Conservation (phyloP, 2,797 vertebrate species). For the Remorina albescens region DNA sequence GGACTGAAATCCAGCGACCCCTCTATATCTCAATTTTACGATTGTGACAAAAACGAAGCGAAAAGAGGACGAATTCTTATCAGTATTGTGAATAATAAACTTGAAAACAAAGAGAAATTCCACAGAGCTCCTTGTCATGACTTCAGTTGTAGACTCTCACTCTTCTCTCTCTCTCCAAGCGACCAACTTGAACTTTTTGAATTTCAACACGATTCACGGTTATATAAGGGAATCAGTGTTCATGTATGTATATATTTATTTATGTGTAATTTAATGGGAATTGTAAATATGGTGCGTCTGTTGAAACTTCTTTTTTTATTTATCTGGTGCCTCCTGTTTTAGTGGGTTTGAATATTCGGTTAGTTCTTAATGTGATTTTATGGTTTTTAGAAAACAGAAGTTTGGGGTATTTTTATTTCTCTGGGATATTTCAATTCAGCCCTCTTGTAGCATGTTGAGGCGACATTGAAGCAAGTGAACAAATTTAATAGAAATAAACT, state of each 20-base stretch:
- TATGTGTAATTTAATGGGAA: conserved; percentile 99
- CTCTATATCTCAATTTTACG: conserved; percentile 90
- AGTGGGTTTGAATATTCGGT: conserved; percentile 98
- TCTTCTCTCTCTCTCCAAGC: conserved; percentile 81
- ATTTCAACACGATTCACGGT: conserved; percentile 95
- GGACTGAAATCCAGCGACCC: conserved; percentile 92
- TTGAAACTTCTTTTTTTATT: conserved; percentile 96
- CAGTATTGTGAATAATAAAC: conserved; percentile 99
- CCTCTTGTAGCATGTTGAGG: conserved; percentile 99
- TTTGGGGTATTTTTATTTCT: conserved; percentile 88
- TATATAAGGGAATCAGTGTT: conserved; percentile 99
- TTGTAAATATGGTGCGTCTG: conserved; percentile 99
- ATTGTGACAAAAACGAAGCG: conserved; percentile 89
- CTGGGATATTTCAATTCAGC: conserved; percentile 96
- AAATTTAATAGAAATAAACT: conserved; percentile 91
- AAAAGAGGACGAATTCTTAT: conserved; percentile 95
- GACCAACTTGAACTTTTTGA: conserved; percentile 96
- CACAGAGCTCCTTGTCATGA: conserved; percentile 94
- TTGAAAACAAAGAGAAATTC: conserved; percentile 89
- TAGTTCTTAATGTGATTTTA: conserved; percentile 99
- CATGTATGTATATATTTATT: conserved; percentile 99
- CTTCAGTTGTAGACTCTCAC: conserved; percentile 92
- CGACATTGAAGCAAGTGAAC: conserved; percentile 95
- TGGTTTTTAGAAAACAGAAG: conserved; percentile 96
- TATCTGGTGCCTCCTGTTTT: conserved; percentile 99